Evolutionary conservation across 1,140 invertebrate species (phyloP).

Genomic region (Sitodiplosis mosellana): DNA sequence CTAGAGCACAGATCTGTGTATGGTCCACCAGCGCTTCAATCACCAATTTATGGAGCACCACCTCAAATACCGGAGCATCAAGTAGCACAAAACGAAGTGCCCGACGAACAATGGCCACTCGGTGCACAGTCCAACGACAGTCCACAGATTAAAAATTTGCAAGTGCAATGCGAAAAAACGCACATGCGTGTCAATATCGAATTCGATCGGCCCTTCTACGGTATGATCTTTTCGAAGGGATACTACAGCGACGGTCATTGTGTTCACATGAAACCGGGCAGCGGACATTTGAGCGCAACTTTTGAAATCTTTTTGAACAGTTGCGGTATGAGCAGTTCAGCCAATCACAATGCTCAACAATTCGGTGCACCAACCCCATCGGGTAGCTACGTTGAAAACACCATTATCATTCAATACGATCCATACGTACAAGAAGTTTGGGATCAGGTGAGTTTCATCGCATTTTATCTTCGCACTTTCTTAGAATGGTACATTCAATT

Average conservation of each 20-base stretch:
- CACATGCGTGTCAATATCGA: conserved; percentile 89
- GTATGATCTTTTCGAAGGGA: conserved; percentile 88
- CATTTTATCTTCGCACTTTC: no score
- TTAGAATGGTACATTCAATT: neutral
- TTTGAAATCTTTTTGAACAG: conserved; percentile 84
- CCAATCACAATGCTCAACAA: conserved; percentile 60
- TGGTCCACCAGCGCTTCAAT: conserved; percentile 40
- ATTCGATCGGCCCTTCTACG: conserved; percentile 87
- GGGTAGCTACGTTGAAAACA: conserved; percentile 86
- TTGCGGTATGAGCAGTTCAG: conserved; percentile 77
- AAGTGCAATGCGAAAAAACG: conserved; percentile 90
- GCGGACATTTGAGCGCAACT: conserved; percentile 71
- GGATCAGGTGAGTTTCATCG: conserved; percentile 43
- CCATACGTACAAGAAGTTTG: conserved; percentile 85
- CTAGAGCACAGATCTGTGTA: conserved; percentile 57
- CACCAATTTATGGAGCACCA: conserved; percentile 34
- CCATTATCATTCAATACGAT: conserved; percentile 88
- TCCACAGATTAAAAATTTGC: conserved; percentile 76
- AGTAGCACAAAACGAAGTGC: conserved; percentile 17
- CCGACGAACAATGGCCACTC: conserved; percentile 56
- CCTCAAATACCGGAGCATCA: conserved; percentile 5
- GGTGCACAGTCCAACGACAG: conserved; percentile 53
- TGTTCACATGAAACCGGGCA: conserved; percentile 75
- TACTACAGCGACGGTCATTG: conserved; percentile 81
- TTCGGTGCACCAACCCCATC: conserved; percentile 69